Evolutionary conservation across 2,888 invertebrate species (phyloP).

Genomic region (Tiphia femorata): DNA sequence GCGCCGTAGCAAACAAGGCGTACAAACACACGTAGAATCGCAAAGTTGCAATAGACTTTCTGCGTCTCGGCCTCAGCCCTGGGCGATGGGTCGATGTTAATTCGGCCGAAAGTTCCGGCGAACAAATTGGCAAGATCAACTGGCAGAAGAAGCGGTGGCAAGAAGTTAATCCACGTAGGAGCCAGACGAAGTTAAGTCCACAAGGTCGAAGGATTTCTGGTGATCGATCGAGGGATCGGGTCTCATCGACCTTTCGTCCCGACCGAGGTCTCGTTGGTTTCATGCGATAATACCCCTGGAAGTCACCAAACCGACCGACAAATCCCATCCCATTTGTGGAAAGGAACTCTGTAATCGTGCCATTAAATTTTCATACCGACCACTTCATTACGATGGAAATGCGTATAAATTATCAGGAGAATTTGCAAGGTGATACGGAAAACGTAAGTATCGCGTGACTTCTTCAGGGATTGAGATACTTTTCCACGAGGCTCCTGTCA

Average conservation of each 20-base stretch:
- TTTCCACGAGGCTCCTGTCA: no score
- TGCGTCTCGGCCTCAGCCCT: slow-evolving; percentile 10
- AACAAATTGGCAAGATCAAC: slow-evolving; percentile 55
- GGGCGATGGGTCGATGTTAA: slow-evolving; percentile 34
- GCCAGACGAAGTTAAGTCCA: slow-evolving; percentile 37
- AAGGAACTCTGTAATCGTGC: slow-evolving; percentile 6
- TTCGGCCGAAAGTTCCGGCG: slow-evolving; percentile 42
- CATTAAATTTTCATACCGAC: slow-evolving; percentile 2
- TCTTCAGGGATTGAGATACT: no score
- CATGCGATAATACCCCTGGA: slow-evolving; percentile 15
- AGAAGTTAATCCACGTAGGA: slow-evolving; percentile 48
- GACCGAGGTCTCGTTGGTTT: slow-evolving; percentile 7
- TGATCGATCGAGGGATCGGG: slow-evolving; percentile 52
- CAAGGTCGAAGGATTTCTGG: slow-evolving; percentile 44
- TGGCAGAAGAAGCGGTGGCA: slow-evolving; percentile 41
- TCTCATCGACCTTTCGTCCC: slow-evolving; percentile 32
- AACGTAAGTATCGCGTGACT: no score
- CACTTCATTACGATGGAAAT: no score
- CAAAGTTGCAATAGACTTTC: slow-evolving; percentile 11
- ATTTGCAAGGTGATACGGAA: no score
- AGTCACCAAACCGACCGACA: slow-evolving; percentile 23
- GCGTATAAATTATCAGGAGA: no score
- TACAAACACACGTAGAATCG: neutral
- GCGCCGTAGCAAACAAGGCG: no score
- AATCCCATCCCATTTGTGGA: slow-evolving; percentile 22